A percentile compares a stretch with the other conserved stretches of the same genome.
Conservation (phyloP, 2,888 invertebrate species). For the Cerastis rubricosa region DNA sequence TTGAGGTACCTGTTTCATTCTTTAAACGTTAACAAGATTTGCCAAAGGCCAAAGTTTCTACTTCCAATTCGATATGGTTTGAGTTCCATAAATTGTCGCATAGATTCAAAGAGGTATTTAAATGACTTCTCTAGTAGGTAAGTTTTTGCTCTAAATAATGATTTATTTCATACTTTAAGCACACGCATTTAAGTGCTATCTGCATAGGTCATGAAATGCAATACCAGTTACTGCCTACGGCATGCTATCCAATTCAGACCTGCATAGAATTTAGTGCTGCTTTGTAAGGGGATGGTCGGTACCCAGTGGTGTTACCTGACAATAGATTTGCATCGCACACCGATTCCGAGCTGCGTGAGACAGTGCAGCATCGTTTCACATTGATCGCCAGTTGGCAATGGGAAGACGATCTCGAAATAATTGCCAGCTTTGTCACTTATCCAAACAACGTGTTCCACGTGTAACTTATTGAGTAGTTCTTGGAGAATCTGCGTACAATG, state of each 20-base stretch:
- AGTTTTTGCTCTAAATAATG: no score
- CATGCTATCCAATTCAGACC: not conserved
- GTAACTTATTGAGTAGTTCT: slow-evolving; percentile 92
- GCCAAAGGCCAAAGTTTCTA: no score
- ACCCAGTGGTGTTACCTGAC: slow-evolving; percentile 91
- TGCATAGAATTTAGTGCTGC: slow-evolving; percentile 1
- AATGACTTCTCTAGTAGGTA: no score
- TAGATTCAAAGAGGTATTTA: no score
- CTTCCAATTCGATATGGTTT: no score
- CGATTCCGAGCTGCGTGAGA: slow-evolving; percentile 93
- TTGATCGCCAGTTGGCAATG: slow-evolving; percentile 92
- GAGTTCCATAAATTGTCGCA: no score
- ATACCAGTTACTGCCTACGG: not conserved
- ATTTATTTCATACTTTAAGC: no score
- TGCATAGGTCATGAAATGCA: not conserved
- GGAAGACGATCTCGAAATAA: slow-evolving; percentile 93
- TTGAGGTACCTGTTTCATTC: no score
- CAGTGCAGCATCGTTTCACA: slow-evolving; percentile 94
- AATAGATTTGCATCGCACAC: slow-evolving; percentile 92
- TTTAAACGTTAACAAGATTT: no score
- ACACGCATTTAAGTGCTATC: not conserved
- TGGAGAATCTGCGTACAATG: slow-evolving; percentile 91
- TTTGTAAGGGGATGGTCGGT: not conserved
- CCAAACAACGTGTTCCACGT: slow-evolving; percentile 93
- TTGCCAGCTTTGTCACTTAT: slow-evolving; percentile 92